Conservation (phyloP, 2,113 vertebrate genomes). For the Scopus umbretta region DNA sequence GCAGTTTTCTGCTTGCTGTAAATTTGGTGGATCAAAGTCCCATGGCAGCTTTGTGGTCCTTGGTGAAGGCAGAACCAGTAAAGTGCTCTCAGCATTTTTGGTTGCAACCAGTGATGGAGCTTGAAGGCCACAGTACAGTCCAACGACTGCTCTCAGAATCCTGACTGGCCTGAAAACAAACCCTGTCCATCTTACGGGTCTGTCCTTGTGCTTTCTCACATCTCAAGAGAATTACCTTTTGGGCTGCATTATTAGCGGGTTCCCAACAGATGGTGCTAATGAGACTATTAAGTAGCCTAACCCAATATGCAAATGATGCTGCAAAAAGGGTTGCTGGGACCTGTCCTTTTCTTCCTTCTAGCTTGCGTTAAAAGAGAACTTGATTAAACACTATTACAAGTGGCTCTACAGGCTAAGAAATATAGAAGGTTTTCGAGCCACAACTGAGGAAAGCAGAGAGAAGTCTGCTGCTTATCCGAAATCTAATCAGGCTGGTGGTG, state of each 20-base stretch:
- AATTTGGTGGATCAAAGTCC: neutral
- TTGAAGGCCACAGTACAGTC: neutral
- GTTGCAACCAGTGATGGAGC: neutral
- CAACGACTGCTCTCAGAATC: neutral
- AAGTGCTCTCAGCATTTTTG: neutral
- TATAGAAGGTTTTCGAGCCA: neutral
- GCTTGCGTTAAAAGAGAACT: neutral
- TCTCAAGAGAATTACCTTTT: neutral
- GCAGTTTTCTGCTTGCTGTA: neutral
- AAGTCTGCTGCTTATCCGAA: conserved; percentile 9
- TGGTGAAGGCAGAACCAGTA: neutral
- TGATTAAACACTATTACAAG: neutral
- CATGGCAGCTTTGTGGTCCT: accelerated
- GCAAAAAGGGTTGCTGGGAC: neutral
- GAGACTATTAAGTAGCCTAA: conserved; percentile 46
- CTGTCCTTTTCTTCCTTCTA: neutral
- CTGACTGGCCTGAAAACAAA: neutral
- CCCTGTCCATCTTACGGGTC: neutral
- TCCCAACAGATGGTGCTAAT: conserved; percentile 55
- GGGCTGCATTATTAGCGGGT: conserved; percentile 23
- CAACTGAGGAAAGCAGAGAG: neutral
- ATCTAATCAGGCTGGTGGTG: neutral
- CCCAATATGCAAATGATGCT: conserved; percentile 44
- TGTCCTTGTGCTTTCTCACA: neutral
- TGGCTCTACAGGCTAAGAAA: neutral